phyloP scores from a whole-genome alignment of 2,797 vertebrate species.

The Cephalopachus bancanus region DNA sequence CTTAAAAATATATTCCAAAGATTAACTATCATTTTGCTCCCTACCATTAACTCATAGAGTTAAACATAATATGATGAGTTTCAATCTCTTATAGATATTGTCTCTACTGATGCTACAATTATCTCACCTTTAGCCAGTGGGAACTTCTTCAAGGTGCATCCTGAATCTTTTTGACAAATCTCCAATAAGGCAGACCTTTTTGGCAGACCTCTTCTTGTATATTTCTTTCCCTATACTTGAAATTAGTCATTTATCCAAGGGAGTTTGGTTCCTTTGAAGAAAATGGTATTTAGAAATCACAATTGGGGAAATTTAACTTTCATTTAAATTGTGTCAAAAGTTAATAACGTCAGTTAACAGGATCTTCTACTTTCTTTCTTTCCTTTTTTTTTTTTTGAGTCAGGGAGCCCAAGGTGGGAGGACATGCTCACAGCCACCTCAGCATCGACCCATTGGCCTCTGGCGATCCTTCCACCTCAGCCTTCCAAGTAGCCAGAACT shows the following conservation, averaged over 20 bases:
- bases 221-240: neutral
- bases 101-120: constrained; percentile 13
- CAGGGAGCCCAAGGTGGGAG: too few relatives aligned
- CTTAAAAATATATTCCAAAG: constrained; percentile 42
- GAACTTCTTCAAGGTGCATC: constrained; percentile 13
- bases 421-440: too few relatives aligned
- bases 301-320: neutral
- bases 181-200: neutral
- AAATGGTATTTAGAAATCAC: constrained; percentile 7
- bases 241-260: constrained; percentile 40
- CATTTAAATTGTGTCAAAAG: constrained; percentile 18
- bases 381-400: too few relatives aligned
- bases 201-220: neutral
- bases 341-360: constrained; percentile 23
- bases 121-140: neutral
- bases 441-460: too few relatives aligned
- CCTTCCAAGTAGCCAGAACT: too few relatives aligned
- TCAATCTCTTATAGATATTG: constrained; percentile 27
- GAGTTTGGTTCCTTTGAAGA: constrained; percentile 15
- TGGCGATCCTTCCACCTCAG: too few relatives aligned
- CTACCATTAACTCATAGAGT: neutral
- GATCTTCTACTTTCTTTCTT: neutral
- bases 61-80: neutral
- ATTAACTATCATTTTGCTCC: neutral
- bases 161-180: neutral